Evolutionary conservation across 2,888 invertebrate species (phyloP).

Genomic region (Quadroppia sp.): DNA sequence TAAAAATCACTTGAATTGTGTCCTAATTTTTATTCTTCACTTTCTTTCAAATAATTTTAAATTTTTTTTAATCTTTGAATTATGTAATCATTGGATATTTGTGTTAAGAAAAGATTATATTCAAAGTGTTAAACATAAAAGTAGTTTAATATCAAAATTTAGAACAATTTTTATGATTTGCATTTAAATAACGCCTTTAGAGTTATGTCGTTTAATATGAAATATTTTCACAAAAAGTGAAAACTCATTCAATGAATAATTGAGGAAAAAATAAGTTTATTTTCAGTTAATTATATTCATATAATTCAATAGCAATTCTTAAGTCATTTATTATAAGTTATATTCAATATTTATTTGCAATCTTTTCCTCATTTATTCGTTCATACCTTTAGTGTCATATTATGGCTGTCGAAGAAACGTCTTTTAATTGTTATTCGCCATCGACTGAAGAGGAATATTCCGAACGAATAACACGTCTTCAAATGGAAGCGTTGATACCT

Average conservation of each 20-base stretch:
- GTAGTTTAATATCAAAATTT: slow-evolving; percentile 6
- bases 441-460: slow-evolving; percentile 41
- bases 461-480: slow-evolving; percentile 64
- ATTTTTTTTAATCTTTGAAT: too few species aligned
- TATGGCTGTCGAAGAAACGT: slow-evolving; percentile 27
- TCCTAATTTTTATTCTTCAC: background rate
- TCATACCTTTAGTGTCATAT: slow-evolving; percentile 27
- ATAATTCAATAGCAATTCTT: slow-evolving; percentile 14
- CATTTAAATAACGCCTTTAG: slow-evolving; percentile 2
- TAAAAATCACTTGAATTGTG: background rate
- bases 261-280: background rate
- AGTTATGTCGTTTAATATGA: background rate
- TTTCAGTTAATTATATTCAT: background rate
- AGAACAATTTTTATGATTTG: background rate
- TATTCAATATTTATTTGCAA: background rate
- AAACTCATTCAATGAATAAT: background rate
- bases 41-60: too few species aligned
- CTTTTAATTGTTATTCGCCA: slow-evolving; percentile 12
- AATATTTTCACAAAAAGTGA: background rate
- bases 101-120: background rate
- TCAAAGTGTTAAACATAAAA: background rate
- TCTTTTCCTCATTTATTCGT: background rate
- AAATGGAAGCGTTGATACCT: slow-evolving; percentile 73
- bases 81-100: slow-evolving; percentile 5
- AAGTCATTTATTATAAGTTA: slow-evolving; percentile 3